These are phyloP conservation scores for Sabatieria punctata DNA, from an alignment of 2,888 invertebrate genomes.

Conservation along the genomic window DNA sequence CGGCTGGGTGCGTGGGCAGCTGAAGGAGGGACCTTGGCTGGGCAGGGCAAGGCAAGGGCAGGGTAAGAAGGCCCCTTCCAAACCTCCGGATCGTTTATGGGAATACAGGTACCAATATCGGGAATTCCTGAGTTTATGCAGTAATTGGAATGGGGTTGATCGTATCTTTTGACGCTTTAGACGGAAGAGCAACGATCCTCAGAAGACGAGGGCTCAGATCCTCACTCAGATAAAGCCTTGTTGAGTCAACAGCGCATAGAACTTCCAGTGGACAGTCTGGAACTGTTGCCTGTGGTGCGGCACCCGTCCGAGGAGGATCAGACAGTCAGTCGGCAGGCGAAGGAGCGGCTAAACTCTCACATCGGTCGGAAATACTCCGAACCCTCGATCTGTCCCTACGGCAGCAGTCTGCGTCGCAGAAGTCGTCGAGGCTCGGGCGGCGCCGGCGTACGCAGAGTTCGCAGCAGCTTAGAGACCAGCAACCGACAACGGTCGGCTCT, in stretches of 20 bases:
- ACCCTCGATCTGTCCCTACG: background rate
- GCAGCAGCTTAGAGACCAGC: constrained; percentile 4
- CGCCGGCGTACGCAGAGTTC: background rate
- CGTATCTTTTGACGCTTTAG: constrained; percentile 11
- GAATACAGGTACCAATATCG: too few relatives aligned
- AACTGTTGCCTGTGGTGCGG: constrained; percentile 10
- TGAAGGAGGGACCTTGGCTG: too few relatives aligned
- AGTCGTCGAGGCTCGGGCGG: background rate
- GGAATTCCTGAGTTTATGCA: too few relatives aligned
- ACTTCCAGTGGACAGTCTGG: constrained; percentile 15
- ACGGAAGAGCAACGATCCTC: too few relatives aligned
- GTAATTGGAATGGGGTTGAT: too few relatives aligned
- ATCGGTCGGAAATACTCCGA: constrained; percentile 9
- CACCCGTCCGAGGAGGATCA: background rate
- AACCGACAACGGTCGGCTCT: background rate
- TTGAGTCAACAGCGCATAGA: background rate
- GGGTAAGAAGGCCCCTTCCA: too few relatives aligned
- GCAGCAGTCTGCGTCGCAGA: background rate
- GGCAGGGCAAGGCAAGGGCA: too few relatives aligned
- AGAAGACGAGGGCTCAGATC: too few relatives aligned
- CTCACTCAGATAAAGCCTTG: constrained; percentile 9
- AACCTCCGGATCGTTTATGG: too few relatives aligned
- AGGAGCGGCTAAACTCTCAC: too few relatives aligned
- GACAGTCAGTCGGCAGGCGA: background rate
- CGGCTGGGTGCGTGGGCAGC: too few relatives aligned